Conservation (phyloP, 2,797 vertebrate species). For the Echiichthys vipera region DNA sequence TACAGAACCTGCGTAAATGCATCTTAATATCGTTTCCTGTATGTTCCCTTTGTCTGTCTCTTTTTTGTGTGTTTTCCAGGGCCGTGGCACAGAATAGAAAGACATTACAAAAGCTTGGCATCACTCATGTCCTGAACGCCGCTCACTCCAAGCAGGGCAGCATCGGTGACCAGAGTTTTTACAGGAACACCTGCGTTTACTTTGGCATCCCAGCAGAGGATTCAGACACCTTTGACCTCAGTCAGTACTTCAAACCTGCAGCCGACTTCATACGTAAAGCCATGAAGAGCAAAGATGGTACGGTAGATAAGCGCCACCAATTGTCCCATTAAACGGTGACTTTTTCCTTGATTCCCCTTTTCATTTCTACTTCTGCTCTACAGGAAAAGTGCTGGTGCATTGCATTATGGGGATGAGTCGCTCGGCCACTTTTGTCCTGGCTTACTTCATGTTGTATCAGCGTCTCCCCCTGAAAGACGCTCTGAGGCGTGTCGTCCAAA, state of each 20-base stretch:
- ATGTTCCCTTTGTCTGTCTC: not conserved
- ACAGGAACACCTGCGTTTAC: slow-evolving; percentile 79
- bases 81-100: slow-evolving; percentile 80
- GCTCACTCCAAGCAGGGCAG: slow-evolving; percentile 90
- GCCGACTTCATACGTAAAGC: slow-evolving; percentile 84
- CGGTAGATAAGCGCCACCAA: slow-evolving; percentile 1
- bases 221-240: slow-evolving; percentile 81
- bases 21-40: not conserved
- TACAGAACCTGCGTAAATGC: not conserved
- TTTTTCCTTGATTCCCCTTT: not conserved
- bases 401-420: slow-evolving; percentile 97
- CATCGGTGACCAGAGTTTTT: slow-evolving; percentile 86
- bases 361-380: slow-evolving; percentile 8
- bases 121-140: slow-evolving; percentile 89
- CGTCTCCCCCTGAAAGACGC: slow-evolving; percentile 86
- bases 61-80: slow-evolving; percentile 61
- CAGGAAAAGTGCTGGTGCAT: slow-evolving; percentile 95
- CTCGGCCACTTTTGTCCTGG: slow-evolving; percentile 91
- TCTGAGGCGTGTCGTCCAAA: slow-evolving; percentile 84
- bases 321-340: not conserved
- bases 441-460: slow-evolving; percentile 92
- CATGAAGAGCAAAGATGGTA: slow-evolving; percentile 84
- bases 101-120: slow-evolving; percentile 84
- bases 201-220: slow-evolving; percentile 84
- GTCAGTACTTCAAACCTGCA: slow-evolving; percentile 78